Base-by-base conservation (phyloP, 2,797 vertebrate species). In the Rhadinocentrus ornatus region DNA sequence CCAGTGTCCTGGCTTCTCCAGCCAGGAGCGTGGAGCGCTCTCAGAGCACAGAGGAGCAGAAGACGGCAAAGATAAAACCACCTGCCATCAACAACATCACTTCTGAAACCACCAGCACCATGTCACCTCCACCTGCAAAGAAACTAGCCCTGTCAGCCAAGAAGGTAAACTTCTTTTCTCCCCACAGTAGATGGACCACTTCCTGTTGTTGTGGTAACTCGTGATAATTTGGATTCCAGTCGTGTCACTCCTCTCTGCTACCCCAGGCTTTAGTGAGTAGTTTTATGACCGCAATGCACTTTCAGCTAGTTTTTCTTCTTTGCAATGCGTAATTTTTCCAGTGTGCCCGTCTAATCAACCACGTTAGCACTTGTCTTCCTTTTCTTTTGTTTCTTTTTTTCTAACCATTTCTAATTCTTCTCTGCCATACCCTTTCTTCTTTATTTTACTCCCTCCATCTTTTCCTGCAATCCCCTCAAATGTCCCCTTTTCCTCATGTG, bases 381-480 rank as follows among this genome's bases (percentile, higher is more conserved):
- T 93, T 93, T 91, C 89, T 89, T 93, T 78, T 89, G 82, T 91
- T 93, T 88, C 90, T 92, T 95, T 94, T 90, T 92, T 94, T 95
- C 95, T 97, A 97, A 97, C 94, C 94, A 95, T 95, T 95, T 97
- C 95, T 96, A 96, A 94, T 97, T 96, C 94, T 97, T 96, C 94
- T 96, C 95, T 94, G 82, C 92, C 93, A 91, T 88, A 86, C 88
- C 89, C 75, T 88, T 84, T 84, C 82, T 67, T 82, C 82, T 92
- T 92, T 89, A 80, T 93, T 92, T 84, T 91, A 88, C 89, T 87
- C 83, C 81, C 82, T 83, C 73, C 86, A 85, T 87, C 89, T 85
- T 89, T 82, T 79, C 82, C 81, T 83, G 71, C 63, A 83, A 84
- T 91, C 86, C 76, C 82, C 84, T 83, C 73, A 86, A 92, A 86